phyloP scores from a whole-genome alignment of 2,797 vertebrate genomes.

The Crocidura indochinensis region DNA sequence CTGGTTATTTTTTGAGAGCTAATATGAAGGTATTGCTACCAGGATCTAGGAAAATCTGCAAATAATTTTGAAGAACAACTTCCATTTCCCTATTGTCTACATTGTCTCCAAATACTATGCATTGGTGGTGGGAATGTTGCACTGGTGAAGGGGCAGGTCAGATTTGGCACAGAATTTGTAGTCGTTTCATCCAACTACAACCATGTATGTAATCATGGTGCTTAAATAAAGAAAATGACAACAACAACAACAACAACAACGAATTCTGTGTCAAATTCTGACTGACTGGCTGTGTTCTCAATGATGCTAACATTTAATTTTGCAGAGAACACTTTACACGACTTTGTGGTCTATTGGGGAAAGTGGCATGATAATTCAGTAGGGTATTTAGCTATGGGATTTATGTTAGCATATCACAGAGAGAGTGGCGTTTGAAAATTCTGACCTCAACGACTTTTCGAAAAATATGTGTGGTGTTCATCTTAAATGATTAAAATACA shows the following conservation, averaged over 20 bases:
- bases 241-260: no score
- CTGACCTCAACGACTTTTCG: conserved; percentile 18
- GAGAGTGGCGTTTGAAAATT: conserved; percentile 20
- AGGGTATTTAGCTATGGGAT: conserved; percentile 22
- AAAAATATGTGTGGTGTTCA: conserved; percentile 48
- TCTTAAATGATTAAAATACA: conserved; percentile 74
- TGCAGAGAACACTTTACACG: conserved; percentile 10
- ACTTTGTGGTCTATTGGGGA: not conserved
- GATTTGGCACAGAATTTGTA: no score
- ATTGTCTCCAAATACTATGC: not conserved
- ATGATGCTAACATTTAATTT: not conserved
- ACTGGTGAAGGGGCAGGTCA: no score
- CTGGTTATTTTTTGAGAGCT: not conserved
- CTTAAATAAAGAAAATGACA: no score
- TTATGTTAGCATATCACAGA: conserved; percentile 24
- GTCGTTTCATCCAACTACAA: no score
- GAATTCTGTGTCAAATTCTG: not conserved
- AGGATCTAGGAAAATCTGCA: not conserved
- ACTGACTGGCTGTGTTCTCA: not conserved
- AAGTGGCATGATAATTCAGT: not conserved
- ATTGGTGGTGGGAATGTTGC: no score
- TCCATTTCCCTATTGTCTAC: not conserved
- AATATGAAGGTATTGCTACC: no score
- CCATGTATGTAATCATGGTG: no score
- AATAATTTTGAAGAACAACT: conserved; percentile 30